Base-by-base conservation (phyloP, 64 coral and sea anemone genomes). In the Exaiptasia diaphana region DNA sequence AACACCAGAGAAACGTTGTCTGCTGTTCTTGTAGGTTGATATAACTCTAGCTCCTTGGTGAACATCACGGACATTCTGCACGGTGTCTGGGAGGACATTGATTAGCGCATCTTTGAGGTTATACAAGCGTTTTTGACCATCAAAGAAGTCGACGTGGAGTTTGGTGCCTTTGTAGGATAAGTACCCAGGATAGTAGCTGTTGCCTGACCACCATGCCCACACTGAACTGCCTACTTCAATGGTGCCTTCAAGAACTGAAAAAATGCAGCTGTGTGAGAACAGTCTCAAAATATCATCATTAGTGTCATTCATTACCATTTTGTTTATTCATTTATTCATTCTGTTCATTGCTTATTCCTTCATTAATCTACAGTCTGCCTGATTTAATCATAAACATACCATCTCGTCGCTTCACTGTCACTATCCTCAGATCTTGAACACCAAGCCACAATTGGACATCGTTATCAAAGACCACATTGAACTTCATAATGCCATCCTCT, bases 91-190 rank as follows among this genome's bases (percentile, higher is more conserved):
- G 9, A 95, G 40, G 26, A 95, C 86, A 6, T 38, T 95, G 1
- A 61, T 39, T 6, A 69, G 53, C 36, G 86, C 74, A 32, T 95
- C 86, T 40, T 89, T 95, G 12, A 88, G 38, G 4, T 89, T 86
- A 35, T 85, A 95, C 1, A 95, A 41, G 27, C 55, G 67, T 18
- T 95, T 95, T 38, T 95, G 86, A 22, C 91, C 83, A 22, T 89
- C 86, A 15, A 89, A 89, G 33, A 95, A 83, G 44, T 95, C 91
- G 53, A 95, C 86, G 33, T 95, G 91, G 5, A 95, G 43, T 20
- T 90, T 95, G 24, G 91, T 73, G 20, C 86, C 91, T 54, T 89
- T 95, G 86, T 85, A 89, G 2, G 91, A 74, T 1, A 95, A 71
- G 50, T 87, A 95, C 11, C 85, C 91, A 33, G 88, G 57, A 65